A percentile compares a stretch with the other conserved stretches of the same genome.
phyloP scores from a whole-genome alignment of 2,888 invertebrate genomes.

The Stenichneumon culpator region DNA sequence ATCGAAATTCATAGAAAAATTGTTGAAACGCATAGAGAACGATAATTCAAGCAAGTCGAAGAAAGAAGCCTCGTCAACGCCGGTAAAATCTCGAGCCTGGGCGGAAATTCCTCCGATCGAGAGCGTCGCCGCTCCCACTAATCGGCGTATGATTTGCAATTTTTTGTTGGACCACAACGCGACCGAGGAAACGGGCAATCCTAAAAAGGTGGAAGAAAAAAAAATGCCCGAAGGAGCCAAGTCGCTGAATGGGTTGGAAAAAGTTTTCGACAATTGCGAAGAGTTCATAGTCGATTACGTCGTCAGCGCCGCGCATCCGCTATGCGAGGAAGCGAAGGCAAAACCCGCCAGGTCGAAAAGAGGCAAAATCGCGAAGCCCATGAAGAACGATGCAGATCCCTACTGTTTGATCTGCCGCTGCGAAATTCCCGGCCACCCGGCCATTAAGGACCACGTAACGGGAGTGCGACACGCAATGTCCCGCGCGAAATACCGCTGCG shows the following conservation, averaged over 20 bases:
- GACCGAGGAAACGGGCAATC: not conserved
- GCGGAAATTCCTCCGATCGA: not conserved
- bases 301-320: not conserved
- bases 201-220: not conserved
- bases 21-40: not conserved
- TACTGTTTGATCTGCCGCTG: conserved; percentile 43
- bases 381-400: not conserved
- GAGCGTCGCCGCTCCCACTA: not conserved
- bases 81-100: not conserved
- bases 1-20: not conserved
- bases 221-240: not conserved
- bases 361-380: not conserved
- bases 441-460: not conserved
- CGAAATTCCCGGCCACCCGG: not conserved
- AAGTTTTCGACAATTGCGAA: not conserved
- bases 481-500: conserved; percentile 22
- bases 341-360: not conserved
- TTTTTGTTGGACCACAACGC: not conserved
- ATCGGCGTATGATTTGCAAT: not conserved
- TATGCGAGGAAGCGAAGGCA: not conserved
- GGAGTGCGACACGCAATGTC: not conserved
- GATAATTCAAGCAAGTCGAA: not conserved
- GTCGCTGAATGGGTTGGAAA: not conserved
- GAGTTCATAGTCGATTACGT: not conserved
- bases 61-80: too few relatives aligned